phyloP scores from a whole-genome alignment of 2,888 invertebrate genomes.

The Clitarchus hookeri region DNA sequence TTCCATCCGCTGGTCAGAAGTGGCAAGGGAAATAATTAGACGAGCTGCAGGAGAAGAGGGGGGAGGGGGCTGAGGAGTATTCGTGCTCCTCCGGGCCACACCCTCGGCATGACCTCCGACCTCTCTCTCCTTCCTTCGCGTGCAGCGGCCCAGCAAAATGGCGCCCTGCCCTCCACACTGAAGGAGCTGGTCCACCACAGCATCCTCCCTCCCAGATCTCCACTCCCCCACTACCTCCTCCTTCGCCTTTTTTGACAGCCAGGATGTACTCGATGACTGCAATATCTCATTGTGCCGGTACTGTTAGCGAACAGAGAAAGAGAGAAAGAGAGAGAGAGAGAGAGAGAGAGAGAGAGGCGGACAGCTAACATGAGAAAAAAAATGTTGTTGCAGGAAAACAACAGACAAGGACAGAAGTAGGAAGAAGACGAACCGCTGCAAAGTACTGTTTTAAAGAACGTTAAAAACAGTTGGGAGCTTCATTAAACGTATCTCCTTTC shows the following conservation, averaged over 20 bases:
- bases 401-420: constrained; percentile 1
- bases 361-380: not conserved
- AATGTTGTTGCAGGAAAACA: not conserved
- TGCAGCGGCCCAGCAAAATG: not conserved
- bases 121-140: constrained; percentile 1
- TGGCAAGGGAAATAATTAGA: too few species aligned
- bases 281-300: not conserved
- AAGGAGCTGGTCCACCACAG: not conserved
- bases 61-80: not conserved
- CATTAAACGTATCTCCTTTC: too few species aligned
- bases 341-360: not conserved
- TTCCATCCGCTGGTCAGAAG: too few species aligned
- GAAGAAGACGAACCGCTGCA: not conserved
- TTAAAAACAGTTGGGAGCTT: not conserved
- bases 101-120: not conserved
- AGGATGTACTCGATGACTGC: not conserved
- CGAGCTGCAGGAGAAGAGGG: too few species aligned
- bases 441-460: not conserved
- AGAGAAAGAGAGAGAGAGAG: not conserved
- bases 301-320: not conserved
- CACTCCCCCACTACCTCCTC: not conserved
- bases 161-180: not conserved
- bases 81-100: constrained; percentile 2
- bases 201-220: not conserved
- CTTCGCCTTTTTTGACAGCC: not conserved